Base-by-base conservation (phyloP, 2,797 vertebrate species). In the Pseudochaenichthys georgianus region DNA sequence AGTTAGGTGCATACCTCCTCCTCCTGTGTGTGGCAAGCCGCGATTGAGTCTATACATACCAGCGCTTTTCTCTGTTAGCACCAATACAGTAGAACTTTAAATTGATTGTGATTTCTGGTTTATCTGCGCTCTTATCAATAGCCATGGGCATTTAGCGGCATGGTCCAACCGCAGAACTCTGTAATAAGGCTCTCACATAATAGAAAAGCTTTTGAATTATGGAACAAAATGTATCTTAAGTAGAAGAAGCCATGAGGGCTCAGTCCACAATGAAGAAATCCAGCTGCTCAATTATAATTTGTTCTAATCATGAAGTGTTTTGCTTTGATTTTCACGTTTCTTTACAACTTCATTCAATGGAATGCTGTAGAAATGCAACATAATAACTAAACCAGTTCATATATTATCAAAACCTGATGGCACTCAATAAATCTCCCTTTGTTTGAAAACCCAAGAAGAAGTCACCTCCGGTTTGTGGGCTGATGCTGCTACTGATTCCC, bases 121-220 rank as follows among this genome's bases (percentile, higher is more conserved):
- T 48, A 61, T 57, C 43, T 46, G 9, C 19, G 15, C 41, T 67
- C 50, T 61, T 77, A 64, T 70, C 72, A 64, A 60, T 52, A 61
- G 63, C 64, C 31, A 62, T 12, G 50, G 71, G 55, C 58, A 55
- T 63, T 62, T 21, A 75, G 58, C 1, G 2, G 23, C 45, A 43
- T 63, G 46, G 45, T 50, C 70, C 70, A 28, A 42, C 53, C 63
- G 51, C 53, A 62, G 60, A 62, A 21, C 69, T 72, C 48, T 60
- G 54, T 65, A 71, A 73, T 58, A 21, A 34, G 16, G 58, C 60
- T 70, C n/a, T 53, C 57, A 43, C 8, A 5, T 48, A 75, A 73
- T 55, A 77, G 15, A 67, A 57, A 59, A 65, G 38, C 67, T 64
- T 78, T 85, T 78, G 42, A 75, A 77, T 84, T 64, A 51, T 77